Evolutionary conservation across 2,797 vertebrate genomes (phyloP).

Genomic region (Heteromormyrus szaboi): DNA sequence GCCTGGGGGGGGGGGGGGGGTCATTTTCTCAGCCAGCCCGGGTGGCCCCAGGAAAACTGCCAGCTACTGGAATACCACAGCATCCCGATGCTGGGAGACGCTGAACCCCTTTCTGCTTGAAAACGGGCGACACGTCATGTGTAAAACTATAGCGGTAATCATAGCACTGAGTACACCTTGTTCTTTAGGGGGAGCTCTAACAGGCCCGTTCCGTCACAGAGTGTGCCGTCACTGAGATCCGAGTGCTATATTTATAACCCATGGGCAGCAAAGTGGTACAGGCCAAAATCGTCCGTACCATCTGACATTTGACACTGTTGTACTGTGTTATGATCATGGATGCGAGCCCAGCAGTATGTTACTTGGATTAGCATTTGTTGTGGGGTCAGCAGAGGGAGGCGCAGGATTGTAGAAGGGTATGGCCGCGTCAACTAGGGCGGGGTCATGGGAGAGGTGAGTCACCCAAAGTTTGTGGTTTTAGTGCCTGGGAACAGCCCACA

Average conservation of each 20-base stretch:
- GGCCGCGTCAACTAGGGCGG: not conserved
- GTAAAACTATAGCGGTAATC: not conserved
- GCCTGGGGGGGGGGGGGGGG: not conserved
- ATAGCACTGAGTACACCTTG: not conserved
- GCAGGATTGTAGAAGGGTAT: not conserved
- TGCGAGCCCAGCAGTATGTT: not conserved
- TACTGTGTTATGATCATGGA: not conserved
- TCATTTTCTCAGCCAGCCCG: not conserved
- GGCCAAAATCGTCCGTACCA: not conserved
- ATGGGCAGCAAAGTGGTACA: not conserved
- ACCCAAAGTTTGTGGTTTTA: not conserved
- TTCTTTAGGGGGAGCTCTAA: not conserved
- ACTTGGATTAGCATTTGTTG: not conserved
- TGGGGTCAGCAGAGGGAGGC: not conserved
- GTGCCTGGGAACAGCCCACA: not conserved
- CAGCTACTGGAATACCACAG: not conserved
- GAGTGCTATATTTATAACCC: not conserved
- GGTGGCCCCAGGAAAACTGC: not conserved
- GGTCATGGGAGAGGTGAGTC: not conserved
- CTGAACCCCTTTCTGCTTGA: not conserved
- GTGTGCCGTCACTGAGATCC: not conserved
- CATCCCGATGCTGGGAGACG: not conserved
- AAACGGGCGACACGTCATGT: not conserved
- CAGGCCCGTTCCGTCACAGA: not conserved
- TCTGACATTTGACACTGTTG: not conserved